These are phyloP conservation scores for Umimayanthus chanpuru DNA, from an alignment of 92 coral and sea anemone genomes.

Conservation along the genomic window DNA sequence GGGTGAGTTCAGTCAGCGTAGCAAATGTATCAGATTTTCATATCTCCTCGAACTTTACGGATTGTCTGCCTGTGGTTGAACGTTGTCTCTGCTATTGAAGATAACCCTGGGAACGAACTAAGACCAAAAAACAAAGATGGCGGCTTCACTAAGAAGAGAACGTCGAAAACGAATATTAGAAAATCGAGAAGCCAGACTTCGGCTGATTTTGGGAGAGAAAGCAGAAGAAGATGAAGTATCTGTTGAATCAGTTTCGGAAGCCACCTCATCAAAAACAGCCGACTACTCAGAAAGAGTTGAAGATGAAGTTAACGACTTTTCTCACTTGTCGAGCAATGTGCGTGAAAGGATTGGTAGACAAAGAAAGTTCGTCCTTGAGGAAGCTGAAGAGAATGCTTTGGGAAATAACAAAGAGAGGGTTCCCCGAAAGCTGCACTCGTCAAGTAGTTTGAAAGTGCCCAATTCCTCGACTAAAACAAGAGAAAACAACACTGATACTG, in stretches of 20 bases:
- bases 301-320: background rate
- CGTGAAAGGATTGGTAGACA: background rate
- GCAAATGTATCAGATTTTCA: too few species aligned
- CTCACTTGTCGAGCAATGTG: background rate
- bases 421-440: background rate
- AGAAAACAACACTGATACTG: background rate
- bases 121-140: slow-evolving; percentile 56
- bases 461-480: background rate
- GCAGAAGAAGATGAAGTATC: background rate
- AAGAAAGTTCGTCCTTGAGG: background rate
- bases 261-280: background rate
- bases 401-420: background rate
- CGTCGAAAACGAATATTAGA: slow-evolving; percentile 70
- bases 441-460: background rate
- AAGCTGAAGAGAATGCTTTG: background rate
- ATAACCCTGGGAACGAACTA: slow-evolving; percentile 21
- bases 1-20: too few species aligned
- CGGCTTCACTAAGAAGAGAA: slow-evolving; percentile 70
- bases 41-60: too few species aligned
- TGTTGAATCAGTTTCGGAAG: background rate
- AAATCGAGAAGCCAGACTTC: slow-evolving; percentile 69
- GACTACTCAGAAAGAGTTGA: background rate
- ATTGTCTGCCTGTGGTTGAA: background rate
- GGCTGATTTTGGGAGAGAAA: slow-evolving; percentile 59
- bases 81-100: background rate